Percentiles rank a stretch among this genome's conserved stretches.
phyloP scores from a whole-genome alignment of 2,888 invertebrate species.

The Tuberolachnus salignus region DNA sequence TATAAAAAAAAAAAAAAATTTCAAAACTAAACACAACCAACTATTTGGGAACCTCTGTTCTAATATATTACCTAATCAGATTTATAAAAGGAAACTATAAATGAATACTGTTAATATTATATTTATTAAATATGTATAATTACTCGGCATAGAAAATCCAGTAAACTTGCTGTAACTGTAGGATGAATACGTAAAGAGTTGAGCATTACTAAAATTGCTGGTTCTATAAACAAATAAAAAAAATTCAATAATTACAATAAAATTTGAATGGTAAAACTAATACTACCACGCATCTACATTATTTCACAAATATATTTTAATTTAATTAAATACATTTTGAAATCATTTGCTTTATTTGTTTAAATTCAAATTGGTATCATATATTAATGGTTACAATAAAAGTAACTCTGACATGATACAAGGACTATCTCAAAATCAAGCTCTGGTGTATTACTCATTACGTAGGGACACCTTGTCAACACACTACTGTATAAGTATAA shows the following conservation, averaged over 20 bases:
- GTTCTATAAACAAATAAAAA: conserved; percentile 67
- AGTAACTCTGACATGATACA: too few species aligned
- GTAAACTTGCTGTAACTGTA: conserved; percentile 83
- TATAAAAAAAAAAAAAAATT: too few species aligned
- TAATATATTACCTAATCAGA: too few species aligned
- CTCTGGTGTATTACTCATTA: too few species aligned
- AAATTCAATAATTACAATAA: background rate
- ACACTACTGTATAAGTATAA: too few species aligned
- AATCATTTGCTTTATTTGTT: background rate
- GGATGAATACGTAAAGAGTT: conserved; percentile 92
- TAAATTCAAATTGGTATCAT: background rate
- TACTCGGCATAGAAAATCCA: conserved; percentile 86
- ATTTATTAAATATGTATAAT: conserved; percentile 61
- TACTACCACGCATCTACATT: background rate
- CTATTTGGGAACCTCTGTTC: too few species aligned
- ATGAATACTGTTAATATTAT: too few species aligned
- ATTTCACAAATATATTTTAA: background rate
- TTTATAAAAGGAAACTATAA: too few species aligned
- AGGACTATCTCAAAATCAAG: too few species aligned
- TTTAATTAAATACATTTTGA: background rate
- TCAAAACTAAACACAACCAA: too few species aligned
- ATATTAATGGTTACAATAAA: background rate
- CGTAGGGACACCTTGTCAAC: too few species aligned
- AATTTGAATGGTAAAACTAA: background rate
- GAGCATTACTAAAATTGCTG: conserved; percentile 91